Base-by-base conservation (phyloP, 2,797 vertebrate species). In the Bucorvus abyssinicus region DNA sequence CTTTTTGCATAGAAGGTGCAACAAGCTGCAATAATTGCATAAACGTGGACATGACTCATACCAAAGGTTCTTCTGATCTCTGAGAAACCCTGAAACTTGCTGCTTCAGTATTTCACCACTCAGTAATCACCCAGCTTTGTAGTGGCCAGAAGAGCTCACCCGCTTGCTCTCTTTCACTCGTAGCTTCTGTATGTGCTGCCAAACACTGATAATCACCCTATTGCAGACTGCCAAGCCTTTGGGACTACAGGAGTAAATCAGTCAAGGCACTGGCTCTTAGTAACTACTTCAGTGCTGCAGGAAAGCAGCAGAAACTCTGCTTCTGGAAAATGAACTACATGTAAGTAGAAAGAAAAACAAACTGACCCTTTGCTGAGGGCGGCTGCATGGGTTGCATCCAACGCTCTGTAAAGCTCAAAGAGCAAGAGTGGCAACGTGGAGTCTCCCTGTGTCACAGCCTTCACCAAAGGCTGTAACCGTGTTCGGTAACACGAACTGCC, bases 361-460 rank as follows among this genome's bases (percentile, higher is more conserved):
- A 42, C 15, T 20, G 34, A 55, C 7, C 2, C 10, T 67, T 70
- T n/a, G n/a, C n/a, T n/a, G n/a, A n/a, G n/a, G n/a, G n/a, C n/a
- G n/a, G n/a, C n/a, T n/a, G n/a, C n/a, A n/a, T n/a, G n/a, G n/a
- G n/a, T n/a, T n/a, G n/a, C n/a, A n/a, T n/a, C n/a, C n/a, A n/a
- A n/a, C n/a, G n/a, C n/a, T n/a, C n/a, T n/a, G n/a, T n/a, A n/a
- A n/a, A n/a, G n/a, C n/a, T n/a, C n/a, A n/a, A 77, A 91, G 32
- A 79, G 26, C 55, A 76, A 81, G 55, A 86, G 32, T 53, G 53
- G 81, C 90, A 93, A 45, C n/a, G 67, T 69, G 78, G 61, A 83
- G 56, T 82, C 32, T 94, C 88, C 45, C n/a, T 47, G 50, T 84
- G 50, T 63, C 87, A 85, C 70, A 75, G 53, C 82, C 75, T 82